Percentiles rank a stretch among this genome's conserved stretches.
Conservation (phyloP, 2,113 vertebrate genomes). For the Lamprotornis superbus region DNA sequence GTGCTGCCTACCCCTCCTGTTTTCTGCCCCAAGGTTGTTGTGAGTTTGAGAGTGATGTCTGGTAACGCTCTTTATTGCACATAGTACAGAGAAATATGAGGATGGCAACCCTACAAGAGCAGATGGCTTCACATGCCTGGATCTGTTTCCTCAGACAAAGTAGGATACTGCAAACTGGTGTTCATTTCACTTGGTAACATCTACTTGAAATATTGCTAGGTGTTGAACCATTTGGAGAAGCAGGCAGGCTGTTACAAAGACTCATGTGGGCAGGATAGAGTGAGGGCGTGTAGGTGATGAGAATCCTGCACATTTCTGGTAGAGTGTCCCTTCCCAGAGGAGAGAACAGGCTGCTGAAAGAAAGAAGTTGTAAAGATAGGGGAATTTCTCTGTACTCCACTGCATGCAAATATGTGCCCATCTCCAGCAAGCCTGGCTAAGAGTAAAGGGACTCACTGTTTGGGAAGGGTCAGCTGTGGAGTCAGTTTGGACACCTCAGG, state of each 20-base stretch:
- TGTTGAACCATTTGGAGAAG: background rate
- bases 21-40: conserved; percentile 56
- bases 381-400: background rate
- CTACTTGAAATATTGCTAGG: conserved; percentile 47
- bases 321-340: background rate
- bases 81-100: conserved; percentile 62
- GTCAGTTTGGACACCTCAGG: background rate
- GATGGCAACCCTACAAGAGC: conserved; percentile 74
- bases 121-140: conserved; percentile 76
- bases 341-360: background rate
- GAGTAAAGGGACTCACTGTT: background rate
- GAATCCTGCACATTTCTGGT: background rate
- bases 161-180: conserved; percentile 68
- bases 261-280: background rate
- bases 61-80: conserved; percentile 63
- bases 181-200: conserved; percentile 62
- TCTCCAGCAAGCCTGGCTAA: background rate
- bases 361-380: background rate
- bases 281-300: background rate
- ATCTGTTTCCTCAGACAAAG: conserved; percentile 73
- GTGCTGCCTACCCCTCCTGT: conserved; percentile 11
- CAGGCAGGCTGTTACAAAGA: background rate
- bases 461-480: background rate
- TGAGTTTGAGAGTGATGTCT: conserved; percentile 56
- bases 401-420: background rate